Evolutionary conservation across 2,113 vertebrate species (phyloP), one percentile per base, ranked within the genome.

Genomic region (Hippocampus mohnikei): DNA sequence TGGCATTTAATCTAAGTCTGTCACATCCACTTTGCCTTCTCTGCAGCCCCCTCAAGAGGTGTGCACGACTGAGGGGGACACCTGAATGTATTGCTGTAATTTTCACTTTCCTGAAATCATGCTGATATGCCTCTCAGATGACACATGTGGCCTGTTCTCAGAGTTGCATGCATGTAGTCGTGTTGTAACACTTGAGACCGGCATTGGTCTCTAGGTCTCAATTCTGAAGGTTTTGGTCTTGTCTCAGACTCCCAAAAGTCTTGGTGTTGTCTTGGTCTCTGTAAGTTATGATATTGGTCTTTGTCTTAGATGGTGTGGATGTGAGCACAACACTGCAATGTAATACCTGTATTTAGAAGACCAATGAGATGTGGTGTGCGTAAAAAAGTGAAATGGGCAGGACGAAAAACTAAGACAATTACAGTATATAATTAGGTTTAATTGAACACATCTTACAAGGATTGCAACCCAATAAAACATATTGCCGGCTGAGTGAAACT

Each of bases 1-100:
- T 91, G 89, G 88, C 90, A 90, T 90, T 91, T 90, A 89, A 91
- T 91, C 88, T 90, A 79, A 89, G 84, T 78, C 83, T 90, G 91
- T 89, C 90, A 90, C 83, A 89, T 91, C 81, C 86, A 86, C 88
- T 91, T 88, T 90, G 80, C 83, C 80, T 89, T 56, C 79, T 77
- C 73, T 78, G 83, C 77, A 83, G 76, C 74, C 71, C 64, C 67
- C 33, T 16, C 50, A 37, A 80, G 84, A 84, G 84, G 81, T 74
- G 70, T 68, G 77, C 85, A 73, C 73, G 77, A 79, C 75, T 81
- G 85, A 88, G 82, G 82, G 82, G 84, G 82, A 88, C 83, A 85
- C 86, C 80, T 86, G 87, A 88, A 90, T 83, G 79, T 86, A 81
- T 84, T 70, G 75, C 84, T 74, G 84, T 87, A 87, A 88, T 87